Evolutionary conservation across 37 sponge, comb jelly and placozoan genomes (phyloP).

Genomic region (Beroe forskalii): DNA sequence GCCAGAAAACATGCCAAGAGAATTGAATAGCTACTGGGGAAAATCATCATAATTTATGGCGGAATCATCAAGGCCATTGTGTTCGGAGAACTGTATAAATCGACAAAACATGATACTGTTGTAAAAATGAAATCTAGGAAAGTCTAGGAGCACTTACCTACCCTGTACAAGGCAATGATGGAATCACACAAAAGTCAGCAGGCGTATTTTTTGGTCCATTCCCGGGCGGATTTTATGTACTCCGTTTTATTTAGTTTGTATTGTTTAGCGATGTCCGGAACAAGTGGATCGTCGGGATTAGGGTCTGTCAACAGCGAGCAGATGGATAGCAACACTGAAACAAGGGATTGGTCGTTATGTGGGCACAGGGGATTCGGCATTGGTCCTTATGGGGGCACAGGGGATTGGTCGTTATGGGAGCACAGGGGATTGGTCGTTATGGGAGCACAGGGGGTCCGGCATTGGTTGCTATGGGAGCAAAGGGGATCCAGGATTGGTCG

Average conservation of each 20-base stretch:
- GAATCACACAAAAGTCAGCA: constrained; percentile 70
- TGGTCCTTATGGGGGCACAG: neutral
- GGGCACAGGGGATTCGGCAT: neutral
- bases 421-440: neutral
- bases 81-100: too few species aligned
- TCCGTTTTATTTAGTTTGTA: constrained; percentile 83
- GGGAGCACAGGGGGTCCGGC: too few species aligned
- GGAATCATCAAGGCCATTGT: too few species aligned
- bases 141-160: too few species aligned
- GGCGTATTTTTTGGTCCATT: constrained; percentile 95
- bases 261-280: constrained; percentile 88
- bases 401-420: neutral
- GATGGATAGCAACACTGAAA: constrained; percentile 76
- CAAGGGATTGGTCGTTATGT: neutral
- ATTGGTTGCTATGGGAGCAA: too few species aligned
- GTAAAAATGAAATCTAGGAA: too few species aligned
- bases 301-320: constrained; percentile 90
- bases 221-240: constrained; percentile 83
- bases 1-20: too few species aligned
- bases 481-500: too few species aligned
- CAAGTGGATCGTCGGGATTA: constrained; percentile 96
- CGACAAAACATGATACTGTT: too few species aligned
- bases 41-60: too few species aligned
- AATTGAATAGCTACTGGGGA: too few species aligned
- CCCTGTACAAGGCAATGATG: too few species aligned